These are phyloP conservation scores for Hipparchia sbordonii DNA, from an alignment of 2,888 invertebrate species.

Conservation along the genomic window DNA sequence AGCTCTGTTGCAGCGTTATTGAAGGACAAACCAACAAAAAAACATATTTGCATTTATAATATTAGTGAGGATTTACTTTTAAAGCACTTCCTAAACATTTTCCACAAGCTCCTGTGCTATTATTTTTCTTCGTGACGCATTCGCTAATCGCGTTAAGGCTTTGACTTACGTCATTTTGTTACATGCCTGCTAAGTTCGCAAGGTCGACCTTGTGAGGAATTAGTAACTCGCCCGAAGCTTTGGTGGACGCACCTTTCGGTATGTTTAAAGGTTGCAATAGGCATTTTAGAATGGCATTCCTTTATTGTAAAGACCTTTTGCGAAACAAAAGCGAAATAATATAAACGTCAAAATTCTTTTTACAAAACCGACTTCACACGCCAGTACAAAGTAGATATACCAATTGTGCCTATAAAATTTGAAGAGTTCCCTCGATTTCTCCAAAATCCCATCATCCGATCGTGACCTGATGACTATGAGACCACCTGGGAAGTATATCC, in stretches of 20 bases:
- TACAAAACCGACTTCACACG: too few relatives aligned
- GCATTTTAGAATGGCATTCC: constrained; percentile 15
- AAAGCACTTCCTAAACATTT: background rate
- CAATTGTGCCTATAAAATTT: too few relatives aligned
- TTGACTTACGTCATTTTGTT: constrained; percentile 27
- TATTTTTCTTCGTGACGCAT: constrained; percentile 33
- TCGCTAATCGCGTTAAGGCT: constrained; percentile 37
- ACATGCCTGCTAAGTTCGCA: constrained; percentile 17
- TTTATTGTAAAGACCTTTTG: background rate
- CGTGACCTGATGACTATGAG: too few relatives aligned
- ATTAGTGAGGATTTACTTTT: background rate
- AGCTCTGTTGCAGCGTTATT: too few relatives aligned
- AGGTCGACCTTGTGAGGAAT: constrained; percentile 34
- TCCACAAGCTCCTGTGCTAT: background rate
- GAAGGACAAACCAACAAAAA: too few relatives aligned
- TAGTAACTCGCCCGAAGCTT: constrained; percentile 26
- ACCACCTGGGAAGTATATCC: too few relatives aligned
- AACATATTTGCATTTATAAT: too few relatives aligned
- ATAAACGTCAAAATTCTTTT: too few relatives aligned
- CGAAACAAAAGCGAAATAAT: background rate
- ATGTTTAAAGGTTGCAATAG: constrained; percentile 14
- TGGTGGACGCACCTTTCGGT: constrained; percentile 6
- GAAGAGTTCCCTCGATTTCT: too few relatives aligned
- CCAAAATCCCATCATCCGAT: too few relatives aligned
- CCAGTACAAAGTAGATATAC: too few relatives aligned